Evolutionary conservation across 2,113 vertebrate species (phyloP).

Genomic region (Ascaphus truei): DNA sequence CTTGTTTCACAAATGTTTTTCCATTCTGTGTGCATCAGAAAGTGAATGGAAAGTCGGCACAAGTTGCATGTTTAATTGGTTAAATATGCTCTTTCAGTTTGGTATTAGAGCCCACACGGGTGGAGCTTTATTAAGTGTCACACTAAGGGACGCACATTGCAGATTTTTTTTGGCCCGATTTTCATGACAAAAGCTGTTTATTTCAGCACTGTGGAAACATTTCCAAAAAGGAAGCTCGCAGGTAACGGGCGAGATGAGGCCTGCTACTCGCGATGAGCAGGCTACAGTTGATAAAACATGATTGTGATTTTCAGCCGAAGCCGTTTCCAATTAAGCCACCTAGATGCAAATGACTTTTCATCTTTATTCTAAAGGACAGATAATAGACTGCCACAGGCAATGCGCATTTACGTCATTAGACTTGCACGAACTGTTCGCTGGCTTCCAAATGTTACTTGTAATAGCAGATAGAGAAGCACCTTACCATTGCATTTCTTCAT

Average conservation of each 20-base stretch:
- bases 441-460: background rate
- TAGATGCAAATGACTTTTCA: slow-evolving; percentile 27
- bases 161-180: no score
- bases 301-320: slow-evolving; percentile 28
- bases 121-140: no score
- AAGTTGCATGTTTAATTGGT: no score
- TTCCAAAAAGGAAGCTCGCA: background rate
- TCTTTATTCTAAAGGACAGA: slow-evolving; percentile 7
- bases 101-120: no score
- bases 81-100: no score
- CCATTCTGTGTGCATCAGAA: background rate
- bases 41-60: no score
- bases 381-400: slow-evolving; percentile 30
- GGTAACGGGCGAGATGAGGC: background rate
- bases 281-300: slow-evolving; percentile 22
- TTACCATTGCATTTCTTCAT: background rate
- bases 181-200: no score
- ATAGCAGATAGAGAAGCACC: slow-evolving; percentile 7
- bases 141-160: no score
- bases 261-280: background rate
- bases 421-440: slow-evolving; percentile 4
- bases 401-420: slow-evolving; percentile 32
- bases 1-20: background rate
- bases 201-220: background rate
- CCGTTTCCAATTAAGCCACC: slow-evolving; percentile 32